phyloP scores from a whole-genome alignment of 2,888 invertebrate species.

The Epirrhoe tristata region DNA sequence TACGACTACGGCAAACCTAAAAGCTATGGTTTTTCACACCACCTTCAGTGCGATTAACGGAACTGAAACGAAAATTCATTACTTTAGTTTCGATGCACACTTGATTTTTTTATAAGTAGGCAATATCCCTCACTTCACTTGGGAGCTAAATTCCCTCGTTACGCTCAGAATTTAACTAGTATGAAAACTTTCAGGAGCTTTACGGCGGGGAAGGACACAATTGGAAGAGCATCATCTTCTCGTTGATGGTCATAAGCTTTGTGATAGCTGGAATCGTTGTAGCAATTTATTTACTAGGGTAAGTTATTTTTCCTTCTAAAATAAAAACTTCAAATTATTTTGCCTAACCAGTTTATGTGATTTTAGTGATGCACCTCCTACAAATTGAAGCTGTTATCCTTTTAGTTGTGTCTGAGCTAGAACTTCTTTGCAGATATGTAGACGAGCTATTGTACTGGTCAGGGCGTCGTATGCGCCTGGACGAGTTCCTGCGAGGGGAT shows the following conservation, averaged over 20 bases:
- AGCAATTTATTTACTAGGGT: slow-evolving; percentile 95
- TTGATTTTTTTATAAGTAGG: too few relatives aligned
- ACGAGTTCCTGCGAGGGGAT: slow-evolving; percentile 93
- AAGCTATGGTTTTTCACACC: too few relatives aligned
- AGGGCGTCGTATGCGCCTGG: slow-evolving; percentile 93
- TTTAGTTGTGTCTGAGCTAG: neutral
- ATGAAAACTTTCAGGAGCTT: slow-evolving; percentile 86
- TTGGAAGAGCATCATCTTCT: slow-evolving; percentile 95
- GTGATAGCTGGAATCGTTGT: slow-evolving; percentile 95
- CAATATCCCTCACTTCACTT: too few relatives aligned
- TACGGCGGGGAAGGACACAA: slow-evolving; percentile 94
- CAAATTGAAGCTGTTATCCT: neutral
- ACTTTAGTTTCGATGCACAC: too few relatives aligned
- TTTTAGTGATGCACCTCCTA: too few relatives aligned
- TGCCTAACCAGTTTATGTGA: too few relatives aligned
- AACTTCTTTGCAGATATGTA: slow-evolving; percentile 87
- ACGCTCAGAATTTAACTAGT: neutral
- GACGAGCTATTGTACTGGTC: slow-evolving; percentile 96
- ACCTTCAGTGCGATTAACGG: too few relatives aligned
- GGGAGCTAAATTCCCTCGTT: too few relatives aligned
- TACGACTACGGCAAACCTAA: slow-evolving; percentile 44
- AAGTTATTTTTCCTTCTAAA: slow-evolving; percentile 53
- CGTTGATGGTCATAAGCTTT: slow-evolving; percentile 93
- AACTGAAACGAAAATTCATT: too few relatives aligned
- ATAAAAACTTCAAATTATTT: neutral